These are phyloP conservation scores for Hypotaenidia okinawae DNA, from an alignment of 2,797 vertebrate species.

Conservation along the genomic window DNA sequence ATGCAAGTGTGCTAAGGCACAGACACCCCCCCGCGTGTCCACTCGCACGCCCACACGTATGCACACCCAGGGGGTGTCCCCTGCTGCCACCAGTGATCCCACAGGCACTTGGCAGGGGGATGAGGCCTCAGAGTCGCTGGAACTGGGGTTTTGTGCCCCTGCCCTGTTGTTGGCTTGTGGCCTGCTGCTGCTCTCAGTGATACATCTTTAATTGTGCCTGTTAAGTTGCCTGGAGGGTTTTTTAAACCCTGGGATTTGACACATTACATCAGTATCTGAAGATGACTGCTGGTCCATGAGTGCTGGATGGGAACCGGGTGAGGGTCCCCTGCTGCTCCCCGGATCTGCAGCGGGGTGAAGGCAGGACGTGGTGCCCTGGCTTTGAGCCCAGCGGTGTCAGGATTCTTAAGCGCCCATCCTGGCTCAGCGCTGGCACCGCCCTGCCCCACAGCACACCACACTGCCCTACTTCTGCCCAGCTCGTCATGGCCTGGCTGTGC, in stretches of 20 bases:
- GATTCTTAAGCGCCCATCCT: not conserved
- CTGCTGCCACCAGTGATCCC: rapidly evolving
- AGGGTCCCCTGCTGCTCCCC: not conserved
- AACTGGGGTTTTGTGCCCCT: not conserved
- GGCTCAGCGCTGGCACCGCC: not conserved
- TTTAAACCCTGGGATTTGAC: not conserved
- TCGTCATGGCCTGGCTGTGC: rapidly evolving
- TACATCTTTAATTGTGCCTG: not conserved
- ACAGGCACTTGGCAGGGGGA: rapidly evolving
- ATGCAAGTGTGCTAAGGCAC: not conserved
- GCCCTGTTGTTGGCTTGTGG: not conserved
- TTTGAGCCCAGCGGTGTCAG: not conserved
- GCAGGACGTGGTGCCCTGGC: not conserved
- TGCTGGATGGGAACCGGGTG: rapidly evolving
- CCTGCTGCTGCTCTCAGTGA: not conserved
- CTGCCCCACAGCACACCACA: not conserved
- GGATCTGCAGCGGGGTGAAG: not conserved
- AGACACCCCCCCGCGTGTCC: rapidly evolving
- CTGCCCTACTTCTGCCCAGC: not conserved
- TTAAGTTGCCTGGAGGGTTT: not conserved
- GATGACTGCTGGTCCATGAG: rapidly evolving
- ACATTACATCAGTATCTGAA: not conserved
- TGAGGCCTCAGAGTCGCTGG: rapidly evolving
- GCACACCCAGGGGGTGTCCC: rapidly evolving
- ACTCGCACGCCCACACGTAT: not conserved